phyloP scores from a whole-genome alignment of 2,113 vertebrate species.

The Eulacestoma nigropectus region DNA sequence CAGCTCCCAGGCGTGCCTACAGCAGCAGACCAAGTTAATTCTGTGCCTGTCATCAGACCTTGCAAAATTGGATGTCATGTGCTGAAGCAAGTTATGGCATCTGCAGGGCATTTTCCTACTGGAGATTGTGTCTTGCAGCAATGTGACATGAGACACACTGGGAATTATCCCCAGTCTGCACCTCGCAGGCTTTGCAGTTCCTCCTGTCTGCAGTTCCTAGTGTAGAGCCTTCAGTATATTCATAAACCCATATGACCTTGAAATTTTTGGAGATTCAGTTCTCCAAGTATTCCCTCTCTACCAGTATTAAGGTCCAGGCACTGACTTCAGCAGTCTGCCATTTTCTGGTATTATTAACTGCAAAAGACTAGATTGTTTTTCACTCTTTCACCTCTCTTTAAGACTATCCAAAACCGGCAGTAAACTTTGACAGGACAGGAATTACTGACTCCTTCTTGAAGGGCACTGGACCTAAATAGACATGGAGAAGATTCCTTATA shows the following conservation, averaged over 20 bases:
- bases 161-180: not conserved
- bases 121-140: not conserved
- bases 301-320: not conserved
- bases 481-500: not conserved
- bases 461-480: not conserved
- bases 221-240: rapidly evolving
- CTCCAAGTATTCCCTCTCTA: not conserved
- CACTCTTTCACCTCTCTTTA: not conserved
- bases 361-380: not conserved
- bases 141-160: not conserved
- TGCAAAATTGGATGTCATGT: not conserved
- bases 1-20: not conserved
- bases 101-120: not conserved
- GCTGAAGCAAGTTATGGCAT: not conserved
- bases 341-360: not conserved
- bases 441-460: not conserved
- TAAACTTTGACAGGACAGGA: not conserved
- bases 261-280: not conserved
- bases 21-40: not conserved
- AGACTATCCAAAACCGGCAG: not conserved
- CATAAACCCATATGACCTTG: not conserved
- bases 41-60: not conserved
- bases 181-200: not conserved
- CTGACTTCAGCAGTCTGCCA: not conserved
- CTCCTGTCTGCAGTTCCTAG: not conserved